phyloP scores from a whole-genome alignment of 2,797 vertebrate genomes.

The Typhlichthys subterraneus region DNA sequence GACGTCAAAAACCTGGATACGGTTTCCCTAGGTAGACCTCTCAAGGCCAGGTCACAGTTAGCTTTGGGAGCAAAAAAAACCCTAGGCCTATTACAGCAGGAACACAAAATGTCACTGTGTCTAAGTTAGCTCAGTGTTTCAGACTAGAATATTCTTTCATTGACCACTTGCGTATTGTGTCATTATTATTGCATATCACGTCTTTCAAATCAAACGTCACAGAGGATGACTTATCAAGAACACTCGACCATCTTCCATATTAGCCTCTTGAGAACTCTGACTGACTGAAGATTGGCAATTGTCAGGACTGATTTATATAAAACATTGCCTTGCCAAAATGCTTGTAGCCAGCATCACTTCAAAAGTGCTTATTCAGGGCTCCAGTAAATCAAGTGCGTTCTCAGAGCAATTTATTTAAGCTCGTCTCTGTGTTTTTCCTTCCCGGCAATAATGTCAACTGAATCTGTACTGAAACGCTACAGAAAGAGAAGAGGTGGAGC shows the following conservation, averaged over 20 bases:
- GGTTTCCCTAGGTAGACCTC: conserved; percentile 22
- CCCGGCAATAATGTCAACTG: neutral
- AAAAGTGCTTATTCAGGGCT: conserved; percentile 42
- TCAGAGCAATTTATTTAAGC: conserved; percentile 47
- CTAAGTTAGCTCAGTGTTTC: too few relatives aligned
- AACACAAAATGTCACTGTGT: neutral
- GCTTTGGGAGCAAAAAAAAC: neutral
- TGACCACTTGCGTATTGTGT: too few relatives aligned
- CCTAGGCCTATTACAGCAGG: neutral
- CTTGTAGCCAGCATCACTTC: conserved; percentile 34
- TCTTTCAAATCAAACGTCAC: conserved; percentile 18
- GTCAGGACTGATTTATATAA: conserved; percentile 32
- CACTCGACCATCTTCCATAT: conserved; percentile 16
- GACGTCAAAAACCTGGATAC: conserved; percentile 13
- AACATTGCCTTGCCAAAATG: conserved; percentile 7
- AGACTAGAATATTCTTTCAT: too few relatives aligned
- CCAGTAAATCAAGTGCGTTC: conserved; percentile 38
- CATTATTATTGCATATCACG: conserved; percentile 8
- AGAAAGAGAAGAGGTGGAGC: neutral
- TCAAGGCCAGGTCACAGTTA: neutral
- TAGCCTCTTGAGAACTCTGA: conserved; percentile 11
- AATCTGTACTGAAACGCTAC: conserved; percentile 21
- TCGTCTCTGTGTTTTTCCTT: conserved; percentile 44
- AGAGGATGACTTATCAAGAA: conserved; percentile 3
- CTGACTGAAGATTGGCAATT: neutral